A percentile compares a stretch with the other conserved stretches of the same genome.
Conservation (phyloP, 2,113 vertebrate genomes). For the Cisticola juncidis region DNA sequence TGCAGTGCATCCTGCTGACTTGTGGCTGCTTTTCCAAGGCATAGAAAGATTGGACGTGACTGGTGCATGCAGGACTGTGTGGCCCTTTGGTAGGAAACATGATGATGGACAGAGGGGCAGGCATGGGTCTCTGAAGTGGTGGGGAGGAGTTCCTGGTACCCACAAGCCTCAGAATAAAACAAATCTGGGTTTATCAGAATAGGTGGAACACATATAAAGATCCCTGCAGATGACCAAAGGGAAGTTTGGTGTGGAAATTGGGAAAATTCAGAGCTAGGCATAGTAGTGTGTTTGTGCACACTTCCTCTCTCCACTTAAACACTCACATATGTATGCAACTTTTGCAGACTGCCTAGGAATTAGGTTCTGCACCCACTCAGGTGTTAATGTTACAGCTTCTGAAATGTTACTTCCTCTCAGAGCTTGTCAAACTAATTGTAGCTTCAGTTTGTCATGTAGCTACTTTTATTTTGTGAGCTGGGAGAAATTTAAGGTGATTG, state of each 20-base stretch:
- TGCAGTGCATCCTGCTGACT: neutral
- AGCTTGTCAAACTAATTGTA: neutral
- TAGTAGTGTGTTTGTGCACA: neutral
- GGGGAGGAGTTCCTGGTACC: neutral
- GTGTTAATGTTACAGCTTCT: neutral
- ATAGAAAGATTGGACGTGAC: neutral
- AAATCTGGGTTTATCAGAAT: neutral
- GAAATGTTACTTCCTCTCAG: neutral
- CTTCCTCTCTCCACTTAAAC: neutral
- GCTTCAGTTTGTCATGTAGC: neutral
- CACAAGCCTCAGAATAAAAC: neutral
- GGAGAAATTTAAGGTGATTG: neutral
- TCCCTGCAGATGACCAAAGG: neutral
- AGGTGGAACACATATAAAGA: neutral
- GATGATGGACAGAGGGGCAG: neutral
- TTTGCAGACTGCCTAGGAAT: neutral
- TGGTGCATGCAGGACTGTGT: rapidly evolving
- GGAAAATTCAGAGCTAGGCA: neutral
- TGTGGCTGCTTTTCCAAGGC: neutral
- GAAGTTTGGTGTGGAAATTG: neutral
- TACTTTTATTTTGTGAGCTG: neutral
- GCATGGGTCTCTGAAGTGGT: neutral
- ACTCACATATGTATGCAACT: rapidly evolving
- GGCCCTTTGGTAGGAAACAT: rapidly evolving
- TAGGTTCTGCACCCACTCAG: neutral